Base-by-base conservation (phyloP, 2,797 vertebrate genomes). In the Argya squamiceps region DNA sequence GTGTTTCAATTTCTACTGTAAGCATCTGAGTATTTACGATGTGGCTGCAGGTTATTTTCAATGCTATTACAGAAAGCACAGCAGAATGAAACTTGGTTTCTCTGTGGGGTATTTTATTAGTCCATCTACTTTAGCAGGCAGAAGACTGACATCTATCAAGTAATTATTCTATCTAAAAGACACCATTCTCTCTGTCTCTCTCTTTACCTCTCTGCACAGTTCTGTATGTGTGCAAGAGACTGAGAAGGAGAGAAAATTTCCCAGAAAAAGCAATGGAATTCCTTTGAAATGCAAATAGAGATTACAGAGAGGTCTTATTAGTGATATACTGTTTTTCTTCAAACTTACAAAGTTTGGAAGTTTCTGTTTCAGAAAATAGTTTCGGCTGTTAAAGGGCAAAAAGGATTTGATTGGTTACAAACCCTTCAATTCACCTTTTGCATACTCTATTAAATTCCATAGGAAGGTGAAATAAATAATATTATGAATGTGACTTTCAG, bases 401-500 rank as follows among this genome's bases (percentile, higher is more conserved):
- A 97, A 85, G 17, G 30, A 67, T 95, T 91, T 90, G 24, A 15
- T 89, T 20, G 22, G 49, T 95, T 96, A 87, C 70, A 75, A 93
- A 23, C 8, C 53, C 93, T 95, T 95, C 32, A 65, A 39, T 81
- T 82, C 58, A 92, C 49, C 77, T 94, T 92, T 93, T 89, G 60
- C 36, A 78, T 79, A 20, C 58, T 65, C 81, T 76, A 62, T 50
- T 96, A 91, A 93, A 87, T 73, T 63, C 82, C 34, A 49, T 11
- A 84, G 49, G 69, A 74, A 96, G 36, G 37, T 65, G 12, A 68
- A 95, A 82, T 74, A 93, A 94, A 77, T 77, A 89, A 70, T 69
- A 84, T 93, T 94, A 56, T 43, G 43, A 95, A 95, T 95, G 60
- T 96, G 97, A 96, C 93, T 96, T 97, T 95, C 93, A 95, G 74